Conservation (phyloP, 2,888 invertebrate genomes). For the Apocheima hispidaria region DNA sequence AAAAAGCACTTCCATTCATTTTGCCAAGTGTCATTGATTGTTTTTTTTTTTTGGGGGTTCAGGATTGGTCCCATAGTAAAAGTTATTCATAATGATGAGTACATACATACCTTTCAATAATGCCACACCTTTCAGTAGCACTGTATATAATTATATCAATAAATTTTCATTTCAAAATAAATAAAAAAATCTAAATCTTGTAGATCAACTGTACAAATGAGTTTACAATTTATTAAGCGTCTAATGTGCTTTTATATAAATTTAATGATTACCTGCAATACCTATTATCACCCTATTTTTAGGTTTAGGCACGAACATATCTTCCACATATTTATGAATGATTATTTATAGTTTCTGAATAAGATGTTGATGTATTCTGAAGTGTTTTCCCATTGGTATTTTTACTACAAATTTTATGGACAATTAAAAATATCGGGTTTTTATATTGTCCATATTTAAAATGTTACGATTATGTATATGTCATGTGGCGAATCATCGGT, state of each 20-base stretch:
- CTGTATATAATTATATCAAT: too few species aligned
- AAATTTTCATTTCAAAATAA: too few species aligned
- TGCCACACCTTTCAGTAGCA: too few species aligned
- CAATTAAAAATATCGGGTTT: neutral
- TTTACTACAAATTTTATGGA: neutral
- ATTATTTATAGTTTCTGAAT: neutral
- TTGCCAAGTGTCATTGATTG: too few species aligned
- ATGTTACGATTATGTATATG: neutral
- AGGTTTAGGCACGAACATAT: neutral
- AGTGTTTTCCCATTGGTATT: neutral
- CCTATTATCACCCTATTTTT: neutral
- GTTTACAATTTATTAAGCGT: neutral
- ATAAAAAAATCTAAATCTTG: too few species aligned
- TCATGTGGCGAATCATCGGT: slow-evolving; percentile 23
- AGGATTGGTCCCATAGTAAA: too few species aligned
- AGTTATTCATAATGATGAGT: too few species aligned
- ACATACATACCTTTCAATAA: too few species aligned
- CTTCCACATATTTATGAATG: neutral
- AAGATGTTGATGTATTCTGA: neutral
- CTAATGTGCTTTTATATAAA: neutral
- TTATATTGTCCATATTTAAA: neutral
- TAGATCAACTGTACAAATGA: neutral
- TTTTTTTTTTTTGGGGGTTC: too few species aligned
- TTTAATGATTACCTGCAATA: too few species aligned
- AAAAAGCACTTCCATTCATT: too few species aligned